These are phyloP conservation scores for Halcyon leucocephala DNA, from an alignment of 2,797 vertebrate species.

Conservation along the genomic window DNA sequence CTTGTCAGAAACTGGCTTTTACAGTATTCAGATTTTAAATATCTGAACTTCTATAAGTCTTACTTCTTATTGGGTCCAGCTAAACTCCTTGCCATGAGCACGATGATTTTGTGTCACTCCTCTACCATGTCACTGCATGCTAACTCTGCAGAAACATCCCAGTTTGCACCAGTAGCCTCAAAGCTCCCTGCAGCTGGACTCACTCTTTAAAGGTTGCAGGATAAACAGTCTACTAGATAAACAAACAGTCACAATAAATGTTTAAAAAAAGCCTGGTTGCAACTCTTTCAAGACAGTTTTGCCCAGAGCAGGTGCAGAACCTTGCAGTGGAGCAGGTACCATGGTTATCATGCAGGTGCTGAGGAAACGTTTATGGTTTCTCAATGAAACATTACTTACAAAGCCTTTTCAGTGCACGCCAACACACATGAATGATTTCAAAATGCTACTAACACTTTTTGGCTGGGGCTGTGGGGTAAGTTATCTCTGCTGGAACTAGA, in stretches of 20 bases:
- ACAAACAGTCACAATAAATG: neutral
- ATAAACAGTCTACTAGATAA: neutral
- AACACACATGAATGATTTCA: neutral
- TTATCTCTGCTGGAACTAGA: neutral
- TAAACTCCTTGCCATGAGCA: neutral
- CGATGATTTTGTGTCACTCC: neutral
- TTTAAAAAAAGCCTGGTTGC: neutral
- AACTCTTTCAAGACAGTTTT: neutral
- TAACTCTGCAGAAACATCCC: neutral
- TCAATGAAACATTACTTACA: neutral
- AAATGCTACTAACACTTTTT: neutral
- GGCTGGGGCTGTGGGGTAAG: neutral
- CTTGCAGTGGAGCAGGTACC: rapidly evolving
- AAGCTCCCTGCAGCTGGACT: neutral
- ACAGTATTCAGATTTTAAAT: neutral
- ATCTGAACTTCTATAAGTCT: neutral
- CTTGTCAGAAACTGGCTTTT: neutral
- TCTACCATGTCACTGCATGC: neutral
- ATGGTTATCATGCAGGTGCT: neutral
- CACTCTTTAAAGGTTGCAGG: neutral
- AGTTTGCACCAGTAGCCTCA: neutral
- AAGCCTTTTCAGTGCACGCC: neutral
- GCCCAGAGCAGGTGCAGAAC: neutral
- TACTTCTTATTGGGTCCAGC: neutral
- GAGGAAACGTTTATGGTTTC: neutral